Conservation (phyloP, 2,888 invertebrate genomes). For the Drosophila percnosoma region DNA sequence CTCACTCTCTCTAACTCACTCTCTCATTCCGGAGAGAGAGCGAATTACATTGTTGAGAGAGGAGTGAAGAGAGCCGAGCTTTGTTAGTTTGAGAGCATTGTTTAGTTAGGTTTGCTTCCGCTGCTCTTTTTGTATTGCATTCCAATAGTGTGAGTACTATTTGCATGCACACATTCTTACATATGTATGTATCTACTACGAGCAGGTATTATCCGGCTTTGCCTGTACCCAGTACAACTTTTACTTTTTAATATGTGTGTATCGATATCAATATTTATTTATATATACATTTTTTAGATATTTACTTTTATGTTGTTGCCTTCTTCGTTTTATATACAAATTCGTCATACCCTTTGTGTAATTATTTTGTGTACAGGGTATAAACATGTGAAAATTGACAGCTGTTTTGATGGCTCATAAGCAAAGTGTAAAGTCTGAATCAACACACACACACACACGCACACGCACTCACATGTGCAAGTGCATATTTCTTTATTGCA, state of each 20-base stretch:
- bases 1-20: neutral
- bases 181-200: neutral
- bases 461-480: neutral
- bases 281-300: neutral
- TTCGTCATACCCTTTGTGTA: neutral
- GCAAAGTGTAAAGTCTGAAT: conserved; percentile 15
- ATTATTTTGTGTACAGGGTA: neutral
- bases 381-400: conserved; percentile 24
- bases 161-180: neutral
- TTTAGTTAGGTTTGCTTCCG: conserved; percentile 8
- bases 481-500: conserved; percentile 4
- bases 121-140: conserved; percentile 7
- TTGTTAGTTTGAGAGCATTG: conserved; percentile 2
- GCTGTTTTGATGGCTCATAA: conserved; percentile 25
- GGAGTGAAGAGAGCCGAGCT: conserved; percentile 5
- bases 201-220: neutral
- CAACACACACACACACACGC: conserved; percentile 15
- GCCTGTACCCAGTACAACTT: neutral
- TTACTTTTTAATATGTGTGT: neutral
- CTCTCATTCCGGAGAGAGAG: neutral
- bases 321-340: neutral
- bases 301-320: neutral
- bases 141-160: conserved; percentile 4
- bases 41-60: neutral
- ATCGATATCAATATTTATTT: neutral